Evolutionary conservation across 2,113 vertebrate genomes (phyloP).

Genomic region (Apus apus): DNA sequence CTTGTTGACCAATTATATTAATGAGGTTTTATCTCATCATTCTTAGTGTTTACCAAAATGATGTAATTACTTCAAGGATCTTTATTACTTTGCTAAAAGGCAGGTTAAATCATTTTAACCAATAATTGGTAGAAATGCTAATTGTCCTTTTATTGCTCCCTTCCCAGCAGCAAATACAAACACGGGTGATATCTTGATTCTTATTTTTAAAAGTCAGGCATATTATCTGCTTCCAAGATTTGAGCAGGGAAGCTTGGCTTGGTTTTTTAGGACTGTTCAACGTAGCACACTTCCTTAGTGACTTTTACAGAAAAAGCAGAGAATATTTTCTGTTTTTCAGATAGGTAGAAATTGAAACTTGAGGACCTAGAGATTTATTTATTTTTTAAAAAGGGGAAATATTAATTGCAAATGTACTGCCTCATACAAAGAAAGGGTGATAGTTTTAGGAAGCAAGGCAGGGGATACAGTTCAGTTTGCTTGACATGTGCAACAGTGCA

Average conservation of each 20-base stretch:
- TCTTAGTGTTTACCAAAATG: constrained; percentile 49
- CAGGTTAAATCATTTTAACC: constrained; percentile 60
- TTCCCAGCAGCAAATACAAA: constrained; percentile 59
- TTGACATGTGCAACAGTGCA: neutral
- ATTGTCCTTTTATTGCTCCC: constrained; percentile 41
- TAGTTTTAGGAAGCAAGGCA: neutral
- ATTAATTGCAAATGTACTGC: neutral
- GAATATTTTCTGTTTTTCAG: neutral
- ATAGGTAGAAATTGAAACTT: neutral
- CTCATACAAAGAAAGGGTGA: neutral
- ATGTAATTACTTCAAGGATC: constrained; percentile 62
- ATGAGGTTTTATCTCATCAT: constrained; percentile 39
- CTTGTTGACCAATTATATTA: neutral
- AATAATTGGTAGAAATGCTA: constrained; percentile 58
- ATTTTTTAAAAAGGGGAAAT: neutral
- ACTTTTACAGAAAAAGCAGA: neutral
- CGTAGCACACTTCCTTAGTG: neutral
- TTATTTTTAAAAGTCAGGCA: constrained; percentile 56
- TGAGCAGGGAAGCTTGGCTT: neutral
- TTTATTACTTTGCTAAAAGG: constrained; percentile 56
- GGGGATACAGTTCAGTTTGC: neutral
- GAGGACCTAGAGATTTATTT: neutral
- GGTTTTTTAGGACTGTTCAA: neutral
- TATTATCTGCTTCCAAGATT: neutral
- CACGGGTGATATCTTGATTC: neutral